Evolutionary conservation across 1,140 invertebrate genomes (phyloP).

Genomic region (Drosophila sechellia): DNA sequence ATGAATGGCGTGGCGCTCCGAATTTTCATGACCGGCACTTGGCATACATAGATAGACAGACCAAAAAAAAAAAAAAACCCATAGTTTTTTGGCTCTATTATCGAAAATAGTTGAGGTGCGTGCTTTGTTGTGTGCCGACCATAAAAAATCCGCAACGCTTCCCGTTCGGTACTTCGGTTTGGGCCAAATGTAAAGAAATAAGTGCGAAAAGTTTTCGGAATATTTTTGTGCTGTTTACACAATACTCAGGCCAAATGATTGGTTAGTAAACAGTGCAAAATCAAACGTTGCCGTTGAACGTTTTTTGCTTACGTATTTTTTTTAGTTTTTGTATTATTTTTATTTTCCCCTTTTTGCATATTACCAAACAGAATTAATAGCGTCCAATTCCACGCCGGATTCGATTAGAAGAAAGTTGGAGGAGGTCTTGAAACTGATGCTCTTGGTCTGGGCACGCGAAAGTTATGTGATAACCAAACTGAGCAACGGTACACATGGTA

Average conservation of each 20-base stretch:
- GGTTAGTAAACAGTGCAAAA: conserved; percentile 67
- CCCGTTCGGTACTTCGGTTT: conserved; percentile 12
- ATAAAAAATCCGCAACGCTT: conserved; percentile 26
- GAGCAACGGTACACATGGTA: conserved; percentile 87
- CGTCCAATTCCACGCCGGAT: conserved; percentile 85
- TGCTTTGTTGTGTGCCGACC: conserved; percentile 71
- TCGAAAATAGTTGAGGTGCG: conserved; percentile 73
- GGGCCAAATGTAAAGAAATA: conserved; percentile 54
- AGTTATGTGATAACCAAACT: conserved; percentile 88
- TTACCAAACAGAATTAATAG: conserved; percentile 67
- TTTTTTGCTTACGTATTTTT: not conserved
- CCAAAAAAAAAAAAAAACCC: conserved; percentile 19
- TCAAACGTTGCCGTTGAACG: conserved; percentile 1
- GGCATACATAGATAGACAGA: conserved; percentile 54
- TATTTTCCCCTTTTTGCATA: conserved; percentile 4
- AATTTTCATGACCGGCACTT: conserved; percentile 78
- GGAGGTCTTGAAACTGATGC: conserved; percentile 91
- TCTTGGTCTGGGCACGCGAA: conserved; percentile 92
- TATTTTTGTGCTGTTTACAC: conserved; percentile 59
- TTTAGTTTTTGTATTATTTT: not conserved
- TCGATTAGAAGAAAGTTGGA: conserved; percentile 89
- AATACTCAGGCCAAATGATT: conserved; percentile 61
- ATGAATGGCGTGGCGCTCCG: conserved; percentile 45
- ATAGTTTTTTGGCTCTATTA: conserved; percentile 61
- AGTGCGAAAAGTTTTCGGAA: conserved; percentile 40